A percentile compares a stretch with the other conserved stretches of the same genome.
phyloP scores from a whole-genome alignment of 2,888 invertebrate genomes.

The Lagria hirta region DNA sequence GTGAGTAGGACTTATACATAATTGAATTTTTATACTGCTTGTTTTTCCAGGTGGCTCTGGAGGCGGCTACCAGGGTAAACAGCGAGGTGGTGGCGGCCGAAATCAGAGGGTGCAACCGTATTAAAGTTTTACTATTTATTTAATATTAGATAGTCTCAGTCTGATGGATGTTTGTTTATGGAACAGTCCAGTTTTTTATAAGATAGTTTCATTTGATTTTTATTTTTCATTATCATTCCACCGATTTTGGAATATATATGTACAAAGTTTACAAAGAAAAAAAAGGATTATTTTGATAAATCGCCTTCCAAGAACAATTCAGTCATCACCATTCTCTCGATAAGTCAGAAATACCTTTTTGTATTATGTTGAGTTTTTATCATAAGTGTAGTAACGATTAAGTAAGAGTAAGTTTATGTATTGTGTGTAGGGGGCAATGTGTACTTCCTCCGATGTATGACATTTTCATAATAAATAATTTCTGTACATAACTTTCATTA shows the following conservation, averaged over 20 bases:
- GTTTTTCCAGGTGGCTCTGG: conserved; percentile 45
- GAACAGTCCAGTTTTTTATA: background rate
- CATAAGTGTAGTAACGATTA: conserved; percentile 38
- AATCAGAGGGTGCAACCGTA: conserved; percentile 90
- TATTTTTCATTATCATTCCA: conserved; percentile 14
- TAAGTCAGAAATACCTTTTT: conserved; percentile 33
- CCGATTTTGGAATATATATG: conserved; percentile 4
- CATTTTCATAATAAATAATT: conserved; percentile 43
- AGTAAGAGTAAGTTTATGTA: conserved; percentile 45
- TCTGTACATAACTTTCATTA: conserved; percentile 39
- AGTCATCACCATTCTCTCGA: conserved; percentile 14
- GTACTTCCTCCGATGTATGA: conserved; percentile 44
- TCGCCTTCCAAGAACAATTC: conserved; percentile 7
- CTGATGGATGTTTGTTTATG: conserved; percentile 3
- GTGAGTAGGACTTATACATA: conserved; percentile 47
- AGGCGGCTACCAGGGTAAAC: conserved; percentile 76
- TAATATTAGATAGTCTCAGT: conserved; percentile 8
- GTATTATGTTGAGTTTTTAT: conserved; percentile 43
- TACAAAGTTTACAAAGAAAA: conserved; percentile 8
- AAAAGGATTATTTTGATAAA: conserved; percentile 1
- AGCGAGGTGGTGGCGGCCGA: conserved; percentile 71
- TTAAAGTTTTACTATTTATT: conserved; percentile 53
- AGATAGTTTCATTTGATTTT: conserved; percentile 4
- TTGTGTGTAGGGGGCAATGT: conserved; percentile 44
- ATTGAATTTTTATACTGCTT: conserved; percentile 49